phyloP scores from a whole-genome alignment of 2,113 vertebrate species.

The Cyanoramphus novaezelandiae region DNA sequence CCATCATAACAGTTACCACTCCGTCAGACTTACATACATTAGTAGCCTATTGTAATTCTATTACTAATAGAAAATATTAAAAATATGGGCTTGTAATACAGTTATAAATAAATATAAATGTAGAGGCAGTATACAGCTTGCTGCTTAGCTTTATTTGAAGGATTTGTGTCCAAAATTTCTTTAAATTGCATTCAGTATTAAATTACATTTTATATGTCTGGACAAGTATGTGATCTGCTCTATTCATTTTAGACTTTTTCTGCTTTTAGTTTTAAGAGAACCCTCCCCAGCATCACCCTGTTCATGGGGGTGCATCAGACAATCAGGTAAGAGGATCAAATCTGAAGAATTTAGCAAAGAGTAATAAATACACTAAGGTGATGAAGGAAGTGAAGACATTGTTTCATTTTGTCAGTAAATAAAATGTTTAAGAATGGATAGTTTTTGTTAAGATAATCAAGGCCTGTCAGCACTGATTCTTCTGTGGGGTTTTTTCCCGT shows the following conservation, averaged over 20 bases:
- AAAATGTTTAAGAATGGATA: neutral
- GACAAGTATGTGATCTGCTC: neutral
- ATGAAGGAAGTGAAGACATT: neutral
- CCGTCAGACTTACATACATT: neutral
- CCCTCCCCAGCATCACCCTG: neutral
- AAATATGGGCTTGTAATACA: neutral
- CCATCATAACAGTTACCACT: neutral
- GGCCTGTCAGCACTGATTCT: neutral
- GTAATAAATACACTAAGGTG: neutral
- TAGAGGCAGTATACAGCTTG: neutral
- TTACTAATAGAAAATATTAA: neutral
- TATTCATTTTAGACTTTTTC: neutral
- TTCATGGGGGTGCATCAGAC: fast-evolving
- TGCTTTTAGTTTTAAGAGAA: neutral
- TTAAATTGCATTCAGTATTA: neutral
- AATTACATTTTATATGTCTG: neutral
- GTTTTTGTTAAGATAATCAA: constrained; percentile 21
- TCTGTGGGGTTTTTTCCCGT: neutral
- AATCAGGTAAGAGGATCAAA: neutral
- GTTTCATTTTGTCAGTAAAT: constrained; percentile 20
- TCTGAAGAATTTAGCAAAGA: neutral
- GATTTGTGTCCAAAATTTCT: neutral
- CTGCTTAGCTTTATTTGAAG: neutral
- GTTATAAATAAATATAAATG: neutral
- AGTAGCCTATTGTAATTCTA: neutral